Evolutionary conservation across 2,888 invertebrate genomes (phyloP).

Genomic region (Tortricodes alternella): DNA sequence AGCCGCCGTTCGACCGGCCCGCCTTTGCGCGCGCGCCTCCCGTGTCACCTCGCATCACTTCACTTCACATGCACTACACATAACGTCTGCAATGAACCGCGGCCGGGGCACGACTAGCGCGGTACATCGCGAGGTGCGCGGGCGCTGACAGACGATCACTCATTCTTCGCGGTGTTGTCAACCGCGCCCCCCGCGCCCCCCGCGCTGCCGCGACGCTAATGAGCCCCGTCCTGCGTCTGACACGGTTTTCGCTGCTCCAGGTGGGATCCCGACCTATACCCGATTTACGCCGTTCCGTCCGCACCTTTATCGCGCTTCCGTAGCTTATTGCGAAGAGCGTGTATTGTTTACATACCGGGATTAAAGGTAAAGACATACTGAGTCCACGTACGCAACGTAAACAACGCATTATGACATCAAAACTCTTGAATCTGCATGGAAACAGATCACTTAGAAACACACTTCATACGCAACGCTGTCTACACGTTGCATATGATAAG

Average conservation of each 20-base stretch:
- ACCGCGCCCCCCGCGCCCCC: constrained; percentile 46
- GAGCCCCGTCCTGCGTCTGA: constrained; percentile 66
- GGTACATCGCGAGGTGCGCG: constrained; percentile 67
- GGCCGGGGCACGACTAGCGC: constrained; percentile 67
- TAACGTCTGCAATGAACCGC: constrained; percentile 74
- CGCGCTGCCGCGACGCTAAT: constrained; percentile 55
- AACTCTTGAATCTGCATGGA: no score
- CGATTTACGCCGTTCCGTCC: constrained; percentile 18
- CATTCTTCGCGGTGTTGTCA: constrained; percentile 68
- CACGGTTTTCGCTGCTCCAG: constrained; percentile 37
- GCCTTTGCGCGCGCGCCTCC: constrained; percentile 71
- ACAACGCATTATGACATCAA: no score
- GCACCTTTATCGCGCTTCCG: constrained; percentile 6
- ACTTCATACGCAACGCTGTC: no score
- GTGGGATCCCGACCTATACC: constrained; percentile 29
- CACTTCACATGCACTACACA: constrained; percentile 65
- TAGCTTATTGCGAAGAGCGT: background rate
- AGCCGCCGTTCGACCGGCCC: constrained; percentile 72
- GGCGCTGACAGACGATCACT: constrained; percentile 74
- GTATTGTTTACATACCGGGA: constrained; percentile 8
- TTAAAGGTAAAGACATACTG: constrained; percentile 4
- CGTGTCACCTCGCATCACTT: constrained; percentile 78
- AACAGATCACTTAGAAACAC: no score
- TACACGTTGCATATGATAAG: no score
- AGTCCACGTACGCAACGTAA: no score